Evolutionary conservation across 2,888 invertebrate genomes (phyloP).

Genomic region (Drosophila parthenogenetica): DNA sequence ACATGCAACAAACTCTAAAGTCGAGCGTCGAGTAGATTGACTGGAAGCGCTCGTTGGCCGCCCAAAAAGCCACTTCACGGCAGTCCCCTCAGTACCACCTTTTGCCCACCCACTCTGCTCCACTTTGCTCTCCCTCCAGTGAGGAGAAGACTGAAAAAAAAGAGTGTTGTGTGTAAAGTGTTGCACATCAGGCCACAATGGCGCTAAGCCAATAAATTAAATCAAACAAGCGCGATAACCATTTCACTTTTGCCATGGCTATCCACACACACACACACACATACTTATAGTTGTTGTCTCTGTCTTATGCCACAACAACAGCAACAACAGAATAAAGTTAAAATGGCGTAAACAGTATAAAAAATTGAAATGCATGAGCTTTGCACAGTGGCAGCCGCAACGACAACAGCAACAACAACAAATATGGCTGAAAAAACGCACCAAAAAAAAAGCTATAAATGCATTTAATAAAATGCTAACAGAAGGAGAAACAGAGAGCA

Average conservation of each 20-base stretch:
- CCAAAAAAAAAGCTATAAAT: slow-evolving; percentile 51
- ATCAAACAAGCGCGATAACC: slow-evolving; percentile 81
- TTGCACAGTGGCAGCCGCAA: slow-evolving; percentile 47
- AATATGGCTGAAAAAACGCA: slow-evolving; percentile 25
- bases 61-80: slow-evolving; percentile 65
- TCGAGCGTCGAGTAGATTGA: slow-evolving; percentile 65
- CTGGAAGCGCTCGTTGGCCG: slow-evolving; percentile 59
- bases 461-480: slow-evolving; percentile 61
- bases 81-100: not conserved
- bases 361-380: slow-evolving; percentile 70
- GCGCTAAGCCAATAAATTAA: slow-evolving; percentile 83
- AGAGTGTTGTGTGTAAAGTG: slow-evolving; percentile 69
- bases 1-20: slow-evolving; percentile 62
- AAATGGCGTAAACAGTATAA: slow-evolving; percentile 74
- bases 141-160: slow-evolving; percentile 11
- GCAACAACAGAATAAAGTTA: slow-evolving; percentile 64
- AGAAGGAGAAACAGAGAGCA: not conserved
- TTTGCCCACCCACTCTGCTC: not conserved
- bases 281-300: slow-evolving; percentile 19
- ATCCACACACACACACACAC: slow-evolving; percentile 47
- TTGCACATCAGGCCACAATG: slow-evolving; percentile 81
- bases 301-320: slow-evolving; percentile 45
- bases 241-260: slow-evolving; percentile 75
- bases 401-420: slow-evolving; percentile 30
- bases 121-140: not conserved